These are phyloP conservation scores for Antheraea assamensis DNA, from an alignment of 2,888 invertebrate species.

Conservation along the genomic window DNA sequence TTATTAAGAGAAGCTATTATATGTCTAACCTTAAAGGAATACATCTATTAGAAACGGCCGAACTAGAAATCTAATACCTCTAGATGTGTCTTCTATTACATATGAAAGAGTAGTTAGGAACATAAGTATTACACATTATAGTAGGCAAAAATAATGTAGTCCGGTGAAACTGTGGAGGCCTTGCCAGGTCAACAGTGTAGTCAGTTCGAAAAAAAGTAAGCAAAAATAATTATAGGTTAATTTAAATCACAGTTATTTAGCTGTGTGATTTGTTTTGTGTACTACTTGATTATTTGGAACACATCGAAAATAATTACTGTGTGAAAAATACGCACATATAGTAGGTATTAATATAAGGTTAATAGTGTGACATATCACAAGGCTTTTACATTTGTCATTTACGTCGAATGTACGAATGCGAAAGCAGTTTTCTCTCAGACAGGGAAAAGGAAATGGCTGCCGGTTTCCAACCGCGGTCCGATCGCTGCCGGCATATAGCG, in stretches of 20 bases:
- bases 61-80: constrained; percentile 45
- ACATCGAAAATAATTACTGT: too few species aligned
- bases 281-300: too few species aligned
- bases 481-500: constrained; percentile 38
- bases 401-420: constrained; percentile 50
- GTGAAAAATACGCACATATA: too few species aligned
- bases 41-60: constrained; percentile 50
- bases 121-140: constrained; percentile 26
- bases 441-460: constrained; percentile 55
- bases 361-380: constrained; percentile 22
- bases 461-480: constrained; percentile 25
- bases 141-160: not conserved
- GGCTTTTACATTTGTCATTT: constrained; percentile 29
- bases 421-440: constrained; percentile 60
- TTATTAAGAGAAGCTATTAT: not conserved
- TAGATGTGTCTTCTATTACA: constrained; percentile 48
- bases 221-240: too few species aligned
- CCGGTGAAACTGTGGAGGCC: too few species aligned
- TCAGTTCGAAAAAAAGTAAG: too few species aligned
- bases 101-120: constrained; percentile 30
- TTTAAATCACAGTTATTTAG: too few species aligned
- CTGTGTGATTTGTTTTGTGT: too few species aligned
- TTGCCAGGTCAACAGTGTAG: too few species aligned
- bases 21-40: constrained; percentile 27
- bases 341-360: too few species aligned